Evolutionary conservation across 2,113 vertebrate genomes (phyloP), one percentile per base, ranked within the genome.

Genomic region (Dasypus novemcinctus): DNA sequence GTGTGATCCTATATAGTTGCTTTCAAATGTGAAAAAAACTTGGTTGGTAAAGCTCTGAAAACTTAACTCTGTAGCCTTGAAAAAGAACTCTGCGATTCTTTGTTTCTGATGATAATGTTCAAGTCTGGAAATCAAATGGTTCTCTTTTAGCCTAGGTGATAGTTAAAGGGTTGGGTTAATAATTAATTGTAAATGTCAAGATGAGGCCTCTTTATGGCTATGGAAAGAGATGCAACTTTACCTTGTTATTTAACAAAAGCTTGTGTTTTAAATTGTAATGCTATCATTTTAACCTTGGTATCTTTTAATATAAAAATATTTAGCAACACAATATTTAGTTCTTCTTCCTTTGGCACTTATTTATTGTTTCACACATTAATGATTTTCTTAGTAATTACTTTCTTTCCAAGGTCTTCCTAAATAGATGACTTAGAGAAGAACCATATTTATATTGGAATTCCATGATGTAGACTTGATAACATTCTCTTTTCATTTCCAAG

Each of bases 21-120:
- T 97, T 97, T 97, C 92, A 85, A 87, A 20, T 97, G 98, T 92
- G 7, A 90, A 89, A 95, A 97, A 98, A 98, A 97, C 90, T 83
- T 96, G 95, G 94, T 96, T 98, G 90, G 94, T 76, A 97, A 97
- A 94, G 75, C 61, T 87, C 69, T 93, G 87, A 96, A 94, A 87
- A 84, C 66, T 87, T 80, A 94, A 84, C 43, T 93, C 69, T 90
- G 91, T 89, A 95, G 97, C 66, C n/a, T 78, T 95, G 10, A 95
- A 63, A 82, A 69, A 94, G 84, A 68, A 89, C 88, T 57, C 17
- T n/a, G 5, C 82, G 18, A 85, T 96, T 43, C 49, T 92, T 96
- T 93, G 33, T 86, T 90, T 97, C 64, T 93, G 74, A 31, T 94
- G 79, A 84, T 87, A 93, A 46, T 83, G 69, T 96, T 94, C 90